Percentiles rank a stretch among this genome's conserved stretches.
Evolutionary conservation across 1,140 invertebrate genomes (phyloP).

Genomic region (Temnothorax nylanderi): DNA sequence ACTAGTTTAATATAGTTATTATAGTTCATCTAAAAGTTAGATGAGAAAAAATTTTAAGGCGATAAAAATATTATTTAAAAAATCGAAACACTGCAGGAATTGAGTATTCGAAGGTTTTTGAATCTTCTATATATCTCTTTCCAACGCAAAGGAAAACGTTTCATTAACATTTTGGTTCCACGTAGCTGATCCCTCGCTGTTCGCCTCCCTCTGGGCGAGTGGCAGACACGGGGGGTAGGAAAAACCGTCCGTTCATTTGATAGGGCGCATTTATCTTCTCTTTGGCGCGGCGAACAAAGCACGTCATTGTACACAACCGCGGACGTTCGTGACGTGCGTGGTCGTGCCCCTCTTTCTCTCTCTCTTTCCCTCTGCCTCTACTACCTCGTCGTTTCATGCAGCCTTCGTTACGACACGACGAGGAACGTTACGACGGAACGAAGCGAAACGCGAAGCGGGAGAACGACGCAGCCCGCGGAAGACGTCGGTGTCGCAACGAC

Average conservation of each 20-base stretch:
- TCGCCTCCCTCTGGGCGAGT: not conserved
- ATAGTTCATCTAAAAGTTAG: not conserved
- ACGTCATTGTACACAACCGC: slow-evolving; percentile 37
- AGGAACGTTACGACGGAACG: slow-evolving; percentile 31
- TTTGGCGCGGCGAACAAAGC: slow-evolving; percentile 10
- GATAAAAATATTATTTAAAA: not conserved
- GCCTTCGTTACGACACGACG: slow-evolving; percentile 44
- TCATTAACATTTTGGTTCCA: not conserved
- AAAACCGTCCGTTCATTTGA: not conserved
- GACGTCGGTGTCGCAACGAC: slow-evolving; percentile 39
- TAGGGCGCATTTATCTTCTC: slow-evolving; percentile 7
- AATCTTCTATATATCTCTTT: not conserved
- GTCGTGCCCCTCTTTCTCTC: slow-evolving; percentile 42
- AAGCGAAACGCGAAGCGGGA: slow-evolving; percentile 34
- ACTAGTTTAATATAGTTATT: slow-evolving; percentile 3
- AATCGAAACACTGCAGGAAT: not conserved
- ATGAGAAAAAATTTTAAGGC: not conserved
- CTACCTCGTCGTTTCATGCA: slow-evolving; percentile 25
- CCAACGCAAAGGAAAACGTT: not conserved
- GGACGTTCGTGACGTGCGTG: slow-evolving; percentile 37
- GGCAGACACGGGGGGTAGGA: not conserved
- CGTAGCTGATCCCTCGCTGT: too few relatives aligned
- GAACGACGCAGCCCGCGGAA: slow-evolving; percentile 42
- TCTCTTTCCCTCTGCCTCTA: slow-evolving; percentile 23
- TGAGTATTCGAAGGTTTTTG: not conserved